phyloP scores from a whole-genome alignment of 2,888 invertebrate species.

The Apocheima hispidaria region DNA sequence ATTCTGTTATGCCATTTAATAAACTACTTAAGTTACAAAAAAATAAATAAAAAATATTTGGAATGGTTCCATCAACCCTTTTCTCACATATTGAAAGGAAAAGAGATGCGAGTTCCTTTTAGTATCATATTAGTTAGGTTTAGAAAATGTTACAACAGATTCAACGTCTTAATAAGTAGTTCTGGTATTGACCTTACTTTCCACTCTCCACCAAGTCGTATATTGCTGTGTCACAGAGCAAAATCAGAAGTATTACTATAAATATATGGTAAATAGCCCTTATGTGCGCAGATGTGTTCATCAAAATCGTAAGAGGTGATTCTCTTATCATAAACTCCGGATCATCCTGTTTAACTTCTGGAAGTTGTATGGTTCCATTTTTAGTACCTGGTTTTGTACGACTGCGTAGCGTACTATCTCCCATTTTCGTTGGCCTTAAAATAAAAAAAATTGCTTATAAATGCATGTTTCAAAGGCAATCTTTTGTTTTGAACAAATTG shows the following conservation, averaged over 20 bases:
- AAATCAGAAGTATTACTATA: constrained; percentile 90
- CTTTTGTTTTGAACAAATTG: too few relatives aligned
- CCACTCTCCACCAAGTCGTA: constrained; percentile 91
- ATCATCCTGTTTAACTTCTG: constrained; percentile 47
- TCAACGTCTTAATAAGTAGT: not conserved
- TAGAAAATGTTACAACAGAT: too few relatives aligned
- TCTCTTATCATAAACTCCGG: constrained; percentile 88
- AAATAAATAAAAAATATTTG: too few relatives aligned
- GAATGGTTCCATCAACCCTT: too few relatives aligned
- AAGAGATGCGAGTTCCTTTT: too few relatives aligned
- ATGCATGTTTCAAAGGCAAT: too few relatives aligned
- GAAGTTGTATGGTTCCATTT: constrained; percentile 55
- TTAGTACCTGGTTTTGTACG: constrained; percentile 45
- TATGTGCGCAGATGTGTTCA: constrained; percentile 91
- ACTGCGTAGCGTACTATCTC: constrained; percentile 44
- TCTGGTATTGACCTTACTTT: constrained; percentile 86
- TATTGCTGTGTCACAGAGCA: constrained; percentile 90
- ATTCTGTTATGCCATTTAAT: too few relatives aligned
- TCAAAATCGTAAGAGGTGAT: constrained; percentile 92
- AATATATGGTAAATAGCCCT: constrained; percentile 95
- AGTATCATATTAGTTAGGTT: too few relatives aligned
- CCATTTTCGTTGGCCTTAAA: constrained; percentile 42
- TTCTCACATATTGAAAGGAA: too few relatives aligned
- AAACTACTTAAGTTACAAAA: too few relatives aligned
- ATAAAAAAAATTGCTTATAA: too few relatives aligned